These are phyloP conservation scores for Phasia obesa DNA, from an alignment of 2,888 invertebrate genomes.

Conservation along the genomic window DNA sequence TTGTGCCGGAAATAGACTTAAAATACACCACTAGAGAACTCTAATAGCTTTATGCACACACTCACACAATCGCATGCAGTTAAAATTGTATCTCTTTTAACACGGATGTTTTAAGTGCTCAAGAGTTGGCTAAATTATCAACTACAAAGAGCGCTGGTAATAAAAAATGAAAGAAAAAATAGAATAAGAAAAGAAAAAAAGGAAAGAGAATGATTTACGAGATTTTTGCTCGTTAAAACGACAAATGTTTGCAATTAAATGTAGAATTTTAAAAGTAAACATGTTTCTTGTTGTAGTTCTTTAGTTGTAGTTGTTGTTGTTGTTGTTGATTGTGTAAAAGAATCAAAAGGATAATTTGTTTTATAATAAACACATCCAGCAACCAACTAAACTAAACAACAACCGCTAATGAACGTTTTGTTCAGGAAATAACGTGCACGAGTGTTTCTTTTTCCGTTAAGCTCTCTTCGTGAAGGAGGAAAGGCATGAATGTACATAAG, in stretches of 20 bases:
- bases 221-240: slow-evolving; percentile 69
- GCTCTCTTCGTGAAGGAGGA: slow-evolving; percentile 11
- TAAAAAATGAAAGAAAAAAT: neutral
- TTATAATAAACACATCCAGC: slow-evolving; percentile 63
- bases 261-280: slow-evolving; percentile 61
- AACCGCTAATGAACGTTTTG: slow-evolving; percentile 67
- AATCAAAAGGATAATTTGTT: slow-evolving; percentile 68
- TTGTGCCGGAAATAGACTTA: slow-evolving; percentile 71
- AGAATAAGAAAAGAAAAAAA: neutral
- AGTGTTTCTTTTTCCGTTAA: slow-evolving; percentile 61
- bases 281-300: slow-evolving; percentile 38
- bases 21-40: slow-evolving; percentile 70
- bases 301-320: slow-evolving; percentile 20
- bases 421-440: slow-evolving; percentile 68
- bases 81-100: slow-evolving; percentile 60
- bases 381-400: slow-evolving; percentile 63
- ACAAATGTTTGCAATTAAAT: slow-evolving; percentile 70
- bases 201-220: slow-evolving; percentile 33
- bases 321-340: neutral
- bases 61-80: slow-evolving; percentile 2
- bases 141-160: slow-evolving; percentile 27
- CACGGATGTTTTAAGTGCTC: slow-evolving; percentile 70
- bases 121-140: slow-evolving; percentile 43
- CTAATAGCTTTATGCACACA: slow-evolving; percentile 63
- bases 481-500: neutral